Percentiles rank a stretch among this genome's conserved stretches.
Conservation (phyloP, 2,113 vertebrate genomes). For the Rhizomys pruinosus region DNA sequence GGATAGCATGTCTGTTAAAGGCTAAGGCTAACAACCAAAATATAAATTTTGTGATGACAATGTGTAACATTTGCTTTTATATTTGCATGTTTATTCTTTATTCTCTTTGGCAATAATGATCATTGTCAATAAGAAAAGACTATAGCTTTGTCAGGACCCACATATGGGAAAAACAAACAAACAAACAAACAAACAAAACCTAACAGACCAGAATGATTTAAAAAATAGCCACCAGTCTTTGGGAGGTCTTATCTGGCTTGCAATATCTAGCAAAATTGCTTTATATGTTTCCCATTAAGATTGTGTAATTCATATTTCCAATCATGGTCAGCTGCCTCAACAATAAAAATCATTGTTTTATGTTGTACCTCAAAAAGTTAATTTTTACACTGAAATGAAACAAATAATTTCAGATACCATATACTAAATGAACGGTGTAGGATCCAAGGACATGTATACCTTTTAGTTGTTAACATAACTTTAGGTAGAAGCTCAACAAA, state of each 20-base stretch:
- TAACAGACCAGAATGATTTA: background rate
- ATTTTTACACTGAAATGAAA: slow-evolving; percentile 36
- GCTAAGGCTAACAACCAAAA: too few species aligned
- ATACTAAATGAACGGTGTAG: background rate
- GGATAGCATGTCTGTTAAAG: too few species aligned
- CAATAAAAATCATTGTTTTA: slow-evolving; percentile 22
- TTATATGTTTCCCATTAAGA: background rate
- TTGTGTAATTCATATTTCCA: background rate
- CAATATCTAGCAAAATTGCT: background rate
- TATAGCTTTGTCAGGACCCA: background rate
- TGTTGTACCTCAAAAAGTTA: background rate
- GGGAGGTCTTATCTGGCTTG: background rate
- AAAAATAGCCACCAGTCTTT: background rate
- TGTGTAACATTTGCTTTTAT: too few species aligned
- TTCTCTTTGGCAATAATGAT: background rate
- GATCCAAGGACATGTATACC: background rate
- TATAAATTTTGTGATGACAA: too few species aligned
- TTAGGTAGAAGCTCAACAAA: background rate
- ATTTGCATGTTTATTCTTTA: slow-evolving; percentile 19
- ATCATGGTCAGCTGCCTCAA: background rate
- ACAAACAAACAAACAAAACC: too few species aligned
- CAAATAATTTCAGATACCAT: background rate
- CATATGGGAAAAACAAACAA: background rate
- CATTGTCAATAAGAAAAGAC: background rate
- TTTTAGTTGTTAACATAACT: slow-evolving; percentile 36